These are phyloP conservation scores for Seriola dumerili DNA, from an alignment of 2,113 vertebrate genomes.

Conservation along the genomic window DNA sequence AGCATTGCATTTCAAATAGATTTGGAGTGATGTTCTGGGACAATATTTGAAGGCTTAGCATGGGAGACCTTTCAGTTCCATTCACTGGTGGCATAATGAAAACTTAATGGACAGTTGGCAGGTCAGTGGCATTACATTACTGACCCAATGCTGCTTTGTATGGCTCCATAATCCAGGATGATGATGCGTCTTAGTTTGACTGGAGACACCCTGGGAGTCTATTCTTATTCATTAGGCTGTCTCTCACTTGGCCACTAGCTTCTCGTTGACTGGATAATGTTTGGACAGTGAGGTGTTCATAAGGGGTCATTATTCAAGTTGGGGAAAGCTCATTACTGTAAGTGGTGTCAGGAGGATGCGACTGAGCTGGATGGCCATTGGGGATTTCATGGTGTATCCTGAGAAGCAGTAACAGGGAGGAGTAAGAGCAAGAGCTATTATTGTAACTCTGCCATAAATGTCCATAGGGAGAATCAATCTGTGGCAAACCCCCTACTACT, in stretches of 20 bases:
- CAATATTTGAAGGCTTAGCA: conserved; percentile 46
- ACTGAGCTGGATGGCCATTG: conserved; percentile 18
- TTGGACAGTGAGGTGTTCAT: conserved; percentile 57
- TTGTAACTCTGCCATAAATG: conserved; percentile 4
- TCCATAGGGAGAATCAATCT: neutral
- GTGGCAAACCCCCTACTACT: neutral
- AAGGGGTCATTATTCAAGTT: conserved; percentile 64
- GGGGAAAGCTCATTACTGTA: conserved; percentile 65
- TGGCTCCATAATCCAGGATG: conserved; percentile 30
- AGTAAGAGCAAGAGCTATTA: conserved; percentile 21
- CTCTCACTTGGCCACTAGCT: conserved; percentile 43
- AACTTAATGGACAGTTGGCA: conserved; percentile 65
- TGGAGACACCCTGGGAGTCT: conserved; percentile 32
- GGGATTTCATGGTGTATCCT: conserved; percentile 12
- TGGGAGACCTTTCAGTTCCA: conserved; percentile 36
- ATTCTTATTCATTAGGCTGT: conserved; percentile 56
- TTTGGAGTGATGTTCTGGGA: conserved; percentile 2
- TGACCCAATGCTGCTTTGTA: conserved; percentile 28
- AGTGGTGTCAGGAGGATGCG: conserved; percentile 51
- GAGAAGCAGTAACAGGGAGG: conserved; percentile 26
- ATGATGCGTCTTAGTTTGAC: conserved; percentile 35
- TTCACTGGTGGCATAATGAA: conserved; percentile 63
- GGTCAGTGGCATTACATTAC: conserved; percentile 41
- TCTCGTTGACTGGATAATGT: conserved; percentile 47
- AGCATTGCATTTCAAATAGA: conserved; percentile 32